Base-by-base conservation (phyloP, 2,113 vertebrate species). In the Tychaedon coryphoeus region DNA sequence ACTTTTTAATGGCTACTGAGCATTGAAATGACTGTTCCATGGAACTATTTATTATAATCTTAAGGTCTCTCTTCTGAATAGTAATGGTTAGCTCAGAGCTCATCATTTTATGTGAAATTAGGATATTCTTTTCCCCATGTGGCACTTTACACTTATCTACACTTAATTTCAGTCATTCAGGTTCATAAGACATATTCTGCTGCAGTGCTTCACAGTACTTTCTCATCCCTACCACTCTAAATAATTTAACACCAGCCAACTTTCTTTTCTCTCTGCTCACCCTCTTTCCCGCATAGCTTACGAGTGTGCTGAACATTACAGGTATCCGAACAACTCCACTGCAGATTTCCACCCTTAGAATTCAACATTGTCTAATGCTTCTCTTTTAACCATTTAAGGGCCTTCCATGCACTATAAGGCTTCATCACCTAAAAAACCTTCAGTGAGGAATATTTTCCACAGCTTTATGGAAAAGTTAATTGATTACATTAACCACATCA, bases 31-130 rank as follows among this genome's bases (percentile, higher is more conserved):
- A 73, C 47, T 64, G 16, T 45, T 92, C 77, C 73, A 40, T 81
- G 24, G 48, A 92, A 78, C 34, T 75, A 60, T 61, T 43, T 62
- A 42, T 87, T 93, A 87, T 48, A 90, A 78, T 81, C 34, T 60
- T 67, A 89, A 94, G 18, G 19, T 81, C 28, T 93, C 77, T 94
- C 92, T 90, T 94, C 84, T 94, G 92, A 91, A 87, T 87, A 89
- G 56, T 81, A 91, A 95, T 85, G 40, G 43, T 43, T 84, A 89
- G 43, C 65, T 89, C 69, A 67, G 81, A 91, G 73, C 74, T 91
- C 87, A 93, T 91, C 0, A 78, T 85, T 95, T 91, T 23, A 87
- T 85, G 65, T 93, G 73, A 94, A 96, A 93, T 93, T 91, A 82
- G 73, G 70, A 57, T n/a, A 85, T 66, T 65, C 81, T 94, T 93